Evolutionary conservation across 2,888 invertebrate species (phyloP), one percentile per base, ranked within the genome.

Genomic region (Galerucella calmariensis): DNA sequence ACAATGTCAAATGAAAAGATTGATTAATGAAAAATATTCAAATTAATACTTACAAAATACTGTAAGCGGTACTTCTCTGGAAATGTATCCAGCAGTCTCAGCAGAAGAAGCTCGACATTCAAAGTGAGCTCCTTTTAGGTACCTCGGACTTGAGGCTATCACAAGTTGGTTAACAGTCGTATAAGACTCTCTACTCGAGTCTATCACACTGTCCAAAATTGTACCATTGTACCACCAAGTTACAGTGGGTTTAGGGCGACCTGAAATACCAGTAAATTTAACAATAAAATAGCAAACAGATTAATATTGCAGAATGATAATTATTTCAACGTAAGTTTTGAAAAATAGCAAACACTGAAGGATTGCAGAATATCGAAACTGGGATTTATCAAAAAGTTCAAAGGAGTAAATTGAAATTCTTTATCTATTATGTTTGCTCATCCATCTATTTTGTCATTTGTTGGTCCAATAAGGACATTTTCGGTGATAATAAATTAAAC

Each of bases 171-270:
- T 95, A 27, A 94, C 92, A 80, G 91, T 91, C 69, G 90, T 90
- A 70, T 88, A 89, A 35, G 90, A 87, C 14, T 89, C 88, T 56
- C 91, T 91, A 48, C 92, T 92, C 66, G 92, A 92, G 81, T 94
- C 94, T 69, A 93, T 93, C 59, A 91, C 91, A 78, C 91, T 90
- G 79, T 95, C 94, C 74, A 96, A 88, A 79, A 95, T 89, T 75
- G 92, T 90, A 41, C 92, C 92, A 74, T 94, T 94, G 78, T 91
- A 90, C 92, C 94, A 95, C 96, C 96, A 96, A 16, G 92, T 93
- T 12, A 96, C 92, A 79, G 92, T 91, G 41, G 96, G 96, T 59
- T 91, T 90, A 0, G 97, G 96, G 78, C 92, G 93, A 73, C 96
- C 96, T 96, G 84, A 8, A 87, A 82, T 16, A 53, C 48, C 6